These are phyloP conservation scores for Litocranius walleri DNA, from an alignment of 2,113 vertebrate species.

Conservation along the genomic window DNA sequence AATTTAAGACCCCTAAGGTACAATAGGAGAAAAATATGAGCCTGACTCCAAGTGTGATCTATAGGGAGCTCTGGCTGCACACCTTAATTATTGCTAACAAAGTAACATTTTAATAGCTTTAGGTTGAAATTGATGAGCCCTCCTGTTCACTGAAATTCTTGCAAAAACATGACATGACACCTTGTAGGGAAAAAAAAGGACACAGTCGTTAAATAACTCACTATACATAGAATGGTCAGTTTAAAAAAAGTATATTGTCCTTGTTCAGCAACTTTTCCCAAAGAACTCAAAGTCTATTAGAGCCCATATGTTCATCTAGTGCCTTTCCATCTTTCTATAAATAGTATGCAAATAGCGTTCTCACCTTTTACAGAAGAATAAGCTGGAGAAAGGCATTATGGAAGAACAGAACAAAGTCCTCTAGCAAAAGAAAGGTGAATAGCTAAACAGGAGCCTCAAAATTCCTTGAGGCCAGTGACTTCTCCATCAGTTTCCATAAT, in stretches of 20 bases:
- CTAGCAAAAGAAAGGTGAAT: background rate
- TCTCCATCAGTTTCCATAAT: background rate
- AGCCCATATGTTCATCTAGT: background rate
- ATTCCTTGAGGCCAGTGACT: background rate
- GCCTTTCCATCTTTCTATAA: background rate
- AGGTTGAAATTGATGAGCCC: conserved; percentile 55
- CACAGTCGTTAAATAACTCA: background rate
- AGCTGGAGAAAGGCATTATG: background rate
- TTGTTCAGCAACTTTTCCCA: background rate
- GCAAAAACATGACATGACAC: conserved; percentile 24
- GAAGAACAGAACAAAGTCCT: background rate
- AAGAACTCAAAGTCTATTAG: background rate
- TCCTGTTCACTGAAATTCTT: background rate
- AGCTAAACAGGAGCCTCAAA: background rate
- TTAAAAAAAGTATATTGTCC: background rate
- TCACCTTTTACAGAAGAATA: background rate
- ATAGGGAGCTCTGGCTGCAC: conserved; percentile 44
- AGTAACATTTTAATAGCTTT: conserved; percentile 73
- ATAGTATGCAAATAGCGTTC: background rate
- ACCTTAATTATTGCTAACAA: conserved; percentile 78
- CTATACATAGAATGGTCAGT: background rate
- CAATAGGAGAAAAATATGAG: conserved; percentile 41
- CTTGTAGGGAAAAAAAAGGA: background rate
- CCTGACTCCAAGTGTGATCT: conserved; percentile 17
- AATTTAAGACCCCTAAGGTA: conserved; percentile 40